Base-by-base conservation (phyloP, 2,797 vertebrate species). In the Protosalanx chinensis region DNA sequence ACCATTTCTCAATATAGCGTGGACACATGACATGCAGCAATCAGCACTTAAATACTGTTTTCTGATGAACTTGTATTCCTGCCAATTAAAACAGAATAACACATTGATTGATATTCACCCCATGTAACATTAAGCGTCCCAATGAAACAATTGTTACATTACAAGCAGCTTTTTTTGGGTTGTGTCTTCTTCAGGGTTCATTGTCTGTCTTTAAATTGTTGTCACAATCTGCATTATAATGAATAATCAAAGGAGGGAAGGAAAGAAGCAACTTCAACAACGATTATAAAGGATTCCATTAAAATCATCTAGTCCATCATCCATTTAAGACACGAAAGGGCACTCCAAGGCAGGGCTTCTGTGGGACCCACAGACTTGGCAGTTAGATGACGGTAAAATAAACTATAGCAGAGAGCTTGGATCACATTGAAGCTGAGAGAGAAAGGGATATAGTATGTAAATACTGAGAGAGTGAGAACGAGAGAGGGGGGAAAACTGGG, bases 281-380 rank as follows among this genome's bases (percentile, higher is more conserved):
- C 78, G 20, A 66, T 69, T 61, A 67, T 32, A 66, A 77, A 76
- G 66, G 32, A 78, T 74, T 72, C 49, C 64, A 68, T 74, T 65
- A 61, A 61, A 74, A 58, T 57, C 64, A 74, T 70, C 72, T 46
- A 46, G 41, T 46, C 41, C 5, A 46, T 5, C 51, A 46, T 81
- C 89, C 85, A 65, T 84, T 86, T 89, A 92, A 91, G 92, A 92
- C 90, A 91, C 88, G 76, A 75, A 90, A 85, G 84, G 86, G 82
- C 82, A 84, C 77, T 85, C 84, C 77, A 82, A 90, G 86, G 88
- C 83, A 88, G 87, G 80, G 84, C 82, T 85, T 87, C 89, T 88
- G 87, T 85, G 85, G 76, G 72, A 82, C 79, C 80, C 88, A 85
- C 84, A 85, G 85, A 82, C 83, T 84, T 85, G 86, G 81, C 76